These are phyloP conservation scores for Octodonta nipae DNA, from an alignment of 2,888 invertebrate genomes.

Conservation along the genomic window DNA sequence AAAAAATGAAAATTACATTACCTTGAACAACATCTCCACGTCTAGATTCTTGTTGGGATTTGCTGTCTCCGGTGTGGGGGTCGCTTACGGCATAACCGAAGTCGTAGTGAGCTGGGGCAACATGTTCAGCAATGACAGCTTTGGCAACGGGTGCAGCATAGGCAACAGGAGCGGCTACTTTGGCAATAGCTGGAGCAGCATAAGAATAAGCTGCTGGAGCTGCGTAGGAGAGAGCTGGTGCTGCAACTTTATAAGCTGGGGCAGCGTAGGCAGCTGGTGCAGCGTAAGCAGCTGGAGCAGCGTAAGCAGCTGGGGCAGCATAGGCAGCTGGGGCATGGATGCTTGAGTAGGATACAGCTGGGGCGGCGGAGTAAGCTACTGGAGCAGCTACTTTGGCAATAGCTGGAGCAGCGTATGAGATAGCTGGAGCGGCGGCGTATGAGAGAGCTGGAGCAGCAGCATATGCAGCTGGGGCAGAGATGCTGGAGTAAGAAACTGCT, in stretches of 20 bases:
- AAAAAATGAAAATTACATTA: background rate
- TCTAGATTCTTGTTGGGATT: slow-evolving; percentile 48
- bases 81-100: slow-evolving; percentile 21
- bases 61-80: slow-evolving; percentile 39
- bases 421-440: slow-evolving; percentile 13
- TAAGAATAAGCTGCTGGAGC: slow-evolving; percentile 14
- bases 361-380: slow-evolving; percentile 3
- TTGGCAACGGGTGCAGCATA: too few species aligned
- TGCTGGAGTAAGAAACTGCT: slow-evolving; percentile 34
- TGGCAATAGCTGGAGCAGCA: slow-evolving; percentile 12
- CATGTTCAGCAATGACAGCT: slow-evolving; percentile 18
- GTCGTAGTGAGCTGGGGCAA: slow-evolving; percentile 22
- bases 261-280: slow-evolving; percentile 9
- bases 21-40: slow-evolving; percentile 39
- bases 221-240: slow-evolving; percentile 26
- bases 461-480: slow-evolving; percentile 27
- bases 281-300: slow-evolving; percentile 18
- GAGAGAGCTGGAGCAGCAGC: slow-evolving; percentile 15
- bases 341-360: slow-evolving; percentile 14
- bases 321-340: slow-evolving; percentile 20
- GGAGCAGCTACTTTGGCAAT: slow-evolving; percentile 2
- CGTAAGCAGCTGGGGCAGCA: slow-evolving; percentile 26
- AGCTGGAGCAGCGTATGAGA: slow-evolving; percentile 16
- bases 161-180: slow-evolving; percentile 26
- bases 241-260: slow-evolving; percentile 16